Evolutionary conservation across 92 coral and sea anemone species (phyloP).

Genomic region (Parazoanthus atlanticus): DNA sequence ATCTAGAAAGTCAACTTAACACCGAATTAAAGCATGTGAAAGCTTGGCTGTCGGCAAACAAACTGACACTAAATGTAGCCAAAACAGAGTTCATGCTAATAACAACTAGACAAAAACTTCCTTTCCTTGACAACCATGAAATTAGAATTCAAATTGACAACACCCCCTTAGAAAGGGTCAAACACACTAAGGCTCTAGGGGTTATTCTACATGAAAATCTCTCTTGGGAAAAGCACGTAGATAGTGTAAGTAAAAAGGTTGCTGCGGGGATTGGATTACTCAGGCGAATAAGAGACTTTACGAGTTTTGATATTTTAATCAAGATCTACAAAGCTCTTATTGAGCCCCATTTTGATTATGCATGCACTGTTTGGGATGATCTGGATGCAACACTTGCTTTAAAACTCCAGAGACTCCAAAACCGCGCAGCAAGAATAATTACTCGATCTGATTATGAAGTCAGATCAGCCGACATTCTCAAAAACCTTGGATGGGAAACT

Average conservation of each 20-base stretch:
- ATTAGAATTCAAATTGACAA: slow-evolving; percentile 22
- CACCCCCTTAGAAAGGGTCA: slow-evolving; percentile 42
- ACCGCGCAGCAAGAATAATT: slow-evolving; percentile 58
- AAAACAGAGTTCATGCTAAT: slow-evolving; percentile 49
- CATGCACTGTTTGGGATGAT: slow-evolving; percentile 51
- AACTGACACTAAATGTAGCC: slow-evolving; percentile 45
- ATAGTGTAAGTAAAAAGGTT: slow-evolving; percentile 16
- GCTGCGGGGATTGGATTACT: slow-evolving; percentile 46
- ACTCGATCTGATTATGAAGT: slow-evolving; percentile 41
- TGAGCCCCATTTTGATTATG: slow-evolving; percentile 56
- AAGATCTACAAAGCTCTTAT: slow-evolving; percentile 47
- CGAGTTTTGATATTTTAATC: slow-evolving; percentile 43
- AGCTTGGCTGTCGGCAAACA: slow-evolving; percentile 21
- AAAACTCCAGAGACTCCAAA: slow-evolving; percentile 53
- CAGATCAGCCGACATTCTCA: slow-evolving; percentile 36
- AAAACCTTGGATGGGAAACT: slow-evolving; percentile 41
- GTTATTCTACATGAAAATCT: slow-evolving; percentile 49
- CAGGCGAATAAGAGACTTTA: slow-evolving; percentile 28
- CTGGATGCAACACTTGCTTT: slow-evolving; percentile 30
- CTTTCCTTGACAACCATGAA: slow-evolving; percentile 1
- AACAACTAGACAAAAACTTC: slow-evolving; percentile 19
- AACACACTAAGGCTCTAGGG: slow-evolving; percentile 30
- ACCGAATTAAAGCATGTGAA: slow-evolving; percentile 16
- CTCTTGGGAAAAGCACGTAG: slow-evolving; percentile 40
- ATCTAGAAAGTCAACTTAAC: slow-evolving; percentile 28